A percentile compares a stretch with the other conserved stretches of the same genome.
Evolutionary conservation across 2,113 vertebrate species (phyloP).

Genomic region (Erpornis zantholeuca): DNA sequence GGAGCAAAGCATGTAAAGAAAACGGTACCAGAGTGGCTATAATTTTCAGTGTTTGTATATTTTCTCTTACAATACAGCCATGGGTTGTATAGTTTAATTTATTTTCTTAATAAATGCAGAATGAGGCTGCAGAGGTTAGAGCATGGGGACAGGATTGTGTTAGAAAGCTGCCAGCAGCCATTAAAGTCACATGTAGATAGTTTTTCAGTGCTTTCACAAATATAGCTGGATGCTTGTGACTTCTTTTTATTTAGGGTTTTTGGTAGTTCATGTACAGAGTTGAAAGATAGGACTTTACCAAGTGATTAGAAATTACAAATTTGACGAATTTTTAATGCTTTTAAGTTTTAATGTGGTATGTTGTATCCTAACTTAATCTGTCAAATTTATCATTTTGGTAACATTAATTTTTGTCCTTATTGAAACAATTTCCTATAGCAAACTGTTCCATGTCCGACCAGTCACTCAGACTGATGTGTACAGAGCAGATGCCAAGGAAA

Average conservation of each 20-base stretch:
- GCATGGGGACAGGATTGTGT: not conserved
- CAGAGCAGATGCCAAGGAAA: conserved; percentile 96
- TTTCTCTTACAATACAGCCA: not conserved
- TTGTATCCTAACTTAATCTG: not conserved
- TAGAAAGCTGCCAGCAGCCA: not conserved
- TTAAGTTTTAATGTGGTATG: not conserved
- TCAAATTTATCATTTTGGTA: not conserved
- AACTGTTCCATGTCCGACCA: conserved; percentile 96
- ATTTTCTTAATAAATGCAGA: not conserved
- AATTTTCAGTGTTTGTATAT: not conserved
- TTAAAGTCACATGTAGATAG: not conserved
- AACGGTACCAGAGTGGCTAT: not conserved
- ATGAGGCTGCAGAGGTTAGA: not conserved
- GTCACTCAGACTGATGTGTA: conserved; percentile 98
- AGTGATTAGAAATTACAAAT: not conserved
- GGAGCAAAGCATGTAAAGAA: not conserved
- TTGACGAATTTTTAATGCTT: not conserved
- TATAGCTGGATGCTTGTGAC: not conserved
- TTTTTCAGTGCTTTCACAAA: not conserved
- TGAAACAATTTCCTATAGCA: conserved; percentile 76
- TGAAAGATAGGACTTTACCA: not conserved
- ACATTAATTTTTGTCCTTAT: conserved; percentile 9
- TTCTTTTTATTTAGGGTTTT: not conserved
- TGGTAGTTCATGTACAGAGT: not conserved
- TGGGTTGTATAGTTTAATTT: not conserved